These are phyloP conservation scores for Pinctada fucata DNA, from an alignment of 2,888 invertebrate species.

Conservation along the genomic window DNA sequence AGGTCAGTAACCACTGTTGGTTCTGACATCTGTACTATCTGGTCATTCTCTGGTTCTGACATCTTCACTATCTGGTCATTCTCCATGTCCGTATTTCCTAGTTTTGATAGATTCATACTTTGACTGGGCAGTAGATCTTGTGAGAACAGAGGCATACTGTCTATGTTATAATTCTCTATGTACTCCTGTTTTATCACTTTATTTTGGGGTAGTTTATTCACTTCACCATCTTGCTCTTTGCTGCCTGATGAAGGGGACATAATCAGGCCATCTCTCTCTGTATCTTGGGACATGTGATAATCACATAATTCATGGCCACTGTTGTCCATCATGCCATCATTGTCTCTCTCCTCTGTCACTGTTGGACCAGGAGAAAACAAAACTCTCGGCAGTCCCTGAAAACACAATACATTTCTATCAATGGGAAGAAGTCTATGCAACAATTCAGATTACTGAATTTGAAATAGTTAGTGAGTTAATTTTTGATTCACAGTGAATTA, in stretches of 20 bases:
- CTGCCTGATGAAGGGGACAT: neutral
- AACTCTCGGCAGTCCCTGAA: conserved; percentile 53
- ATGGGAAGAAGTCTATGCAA: no score
- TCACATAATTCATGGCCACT: no score
- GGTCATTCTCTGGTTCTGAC: neutral
- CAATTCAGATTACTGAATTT: no score
- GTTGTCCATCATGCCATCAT: neutral
- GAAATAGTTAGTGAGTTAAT: no score
- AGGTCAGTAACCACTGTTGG: neutral
- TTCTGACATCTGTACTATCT: neutral
- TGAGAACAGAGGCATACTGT: conserved; percentile 29
- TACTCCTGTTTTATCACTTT: neutral
- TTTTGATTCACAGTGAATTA: no score
- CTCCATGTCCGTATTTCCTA: neutral
- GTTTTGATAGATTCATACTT: neutral
- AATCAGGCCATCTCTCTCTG: no score
- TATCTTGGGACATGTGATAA: no score
- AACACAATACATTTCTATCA: neutral
- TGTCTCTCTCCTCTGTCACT: neutral
- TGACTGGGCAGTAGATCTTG: conserved; percentile 19
- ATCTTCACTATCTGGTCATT: neutral
- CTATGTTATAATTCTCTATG: neutral
- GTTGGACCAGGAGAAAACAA: conserved; percentile 54
- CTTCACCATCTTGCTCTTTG: neutral
- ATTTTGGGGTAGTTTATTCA: neutral